Evolutionary conservation across 1,140 invertebrate genomes (phyloP).

Genomic region (Ylistrum balloti): DNA sequence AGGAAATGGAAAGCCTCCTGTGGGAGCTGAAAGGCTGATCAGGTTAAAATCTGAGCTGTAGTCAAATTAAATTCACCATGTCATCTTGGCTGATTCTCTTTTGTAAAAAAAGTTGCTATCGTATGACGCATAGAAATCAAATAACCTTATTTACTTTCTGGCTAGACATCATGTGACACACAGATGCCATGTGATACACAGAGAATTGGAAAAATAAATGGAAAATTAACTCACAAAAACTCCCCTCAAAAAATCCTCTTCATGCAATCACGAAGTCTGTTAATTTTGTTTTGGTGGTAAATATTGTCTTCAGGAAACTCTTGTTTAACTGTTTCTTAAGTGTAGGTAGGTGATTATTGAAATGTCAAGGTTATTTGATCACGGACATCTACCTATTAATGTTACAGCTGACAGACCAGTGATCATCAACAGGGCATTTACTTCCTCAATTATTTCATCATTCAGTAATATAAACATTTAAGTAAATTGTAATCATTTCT

Average conservation of each 20-base stretch:
- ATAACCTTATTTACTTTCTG: too few species aligned
- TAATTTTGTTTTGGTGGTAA: conserved; percentile 14
- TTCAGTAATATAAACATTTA: not conserved
- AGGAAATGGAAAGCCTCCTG: too few species aligned
- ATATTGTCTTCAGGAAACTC: not conserved
- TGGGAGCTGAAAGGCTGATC: too few species aligned
- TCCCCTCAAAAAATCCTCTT: not conserved
- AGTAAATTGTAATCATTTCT: not conserved
- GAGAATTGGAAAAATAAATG: not conserved
- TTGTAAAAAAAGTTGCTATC: too few species aligned
- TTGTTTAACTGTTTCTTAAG: not conserved
- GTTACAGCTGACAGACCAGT: not conserved
- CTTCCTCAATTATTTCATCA: not conserved
- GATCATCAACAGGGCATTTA: not conserved
- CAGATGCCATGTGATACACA: too few species aligned
- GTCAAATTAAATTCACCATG: too few species aligned
- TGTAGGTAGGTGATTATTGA: not conserved
- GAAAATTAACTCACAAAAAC: not conserved
- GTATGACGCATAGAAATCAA: too few species aligned
- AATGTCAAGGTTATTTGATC: not conserved
- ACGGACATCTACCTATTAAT: not conserved
- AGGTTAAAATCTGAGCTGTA: too few species aligned
- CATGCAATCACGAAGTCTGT: not conserved
- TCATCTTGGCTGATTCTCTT: too few species aligned
- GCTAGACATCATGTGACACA: too few species aligned